Base-by-base conservation (phyloP, 2,888 invertebrate species). In the Myopa tessellatipennis region DNA sequence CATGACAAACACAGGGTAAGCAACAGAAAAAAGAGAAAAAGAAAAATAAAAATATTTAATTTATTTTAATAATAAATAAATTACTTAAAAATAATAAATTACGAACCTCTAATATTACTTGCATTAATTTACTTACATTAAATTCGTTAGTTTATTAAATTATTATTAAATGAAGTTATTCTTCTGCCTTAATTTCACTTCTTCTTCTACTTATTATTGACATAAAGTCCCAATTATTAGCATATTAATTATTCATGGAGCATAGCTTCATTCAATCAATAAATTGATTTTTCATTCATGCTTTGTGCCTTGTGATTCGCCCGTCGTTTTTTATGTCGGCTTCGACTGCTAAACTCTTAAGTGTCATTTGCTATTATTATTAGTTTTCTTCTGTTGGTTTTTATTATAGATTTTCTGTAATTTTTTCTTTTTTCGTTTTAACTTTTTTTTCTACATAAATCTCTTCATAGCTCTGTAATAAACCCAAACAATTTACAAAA, bases 211-310 rank as follows among this genome's bases (percentile, higher is more conserved):
- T 63, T n/a, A 7, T 3, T 3, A 65, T 65, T 26, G 26, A 2
- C 26, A 26, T 26, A 26, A 26, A 26, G 26, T 26, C 3, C n/a
- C 38, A 40, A 12, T 36, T 67, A 40, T n/a, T 67, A 67, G 34
- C 36, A 0, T 34, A 34, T 63, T 36, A 38, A 18, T n/a, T 55
- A 14, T 55, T 55, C 55, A 55, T 40, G 4, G n/a, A 60, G 26
- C 26, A 60, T 12, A 60, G 38, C 7, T 65, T 63, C 52, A 40
- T 4, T 16, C 79, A 85, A 85, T 85, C 85, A 84, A 85, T 85
- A 85, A 85, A 85, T 85, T 86, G 85, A 85, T 85, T 85, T 85
- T 85, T 84, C 83, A 85, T 86, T 52, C 78, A 76, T 79, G 69
- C 18, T 5, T 14, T 36, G 34, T 4, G 63, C 36, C 63, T 36